phyloP scores from a whole-genome alignment of 2,113 vertebrate genomes.

The Paralichthys olivaceus region DNA sequence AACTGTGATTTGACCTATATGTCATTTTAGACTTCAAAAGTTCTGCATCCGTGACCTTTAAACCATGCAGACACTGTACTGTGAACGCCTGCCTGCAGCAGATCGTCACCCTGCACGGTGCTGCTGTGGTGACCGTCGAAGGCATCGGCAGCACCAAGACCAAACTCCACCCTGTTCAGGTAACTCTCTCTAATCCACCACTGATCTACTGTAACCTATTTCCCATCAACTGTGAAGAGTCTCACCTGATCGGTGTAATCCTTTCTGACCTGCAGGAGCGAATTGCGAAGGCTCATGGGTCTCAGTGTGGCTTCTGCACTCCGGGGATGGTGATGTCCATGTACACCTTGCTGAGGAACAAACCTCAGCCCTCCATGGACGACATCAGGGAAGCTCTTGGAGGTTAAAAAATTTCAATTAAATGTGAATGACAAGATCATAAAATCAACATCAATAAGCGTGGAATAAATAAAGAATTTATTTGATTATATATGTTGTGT shows the following conservation, averaged over 20 bases:
- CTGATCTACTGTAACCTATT: not conserved
- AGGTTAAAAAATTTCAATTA: not conserved
- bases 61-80: not conserved
- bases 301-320: slow-evolving; percentile 92
- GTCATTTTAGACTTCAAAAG: no score
- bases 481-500: no score
- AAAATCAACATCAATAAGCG: no score
- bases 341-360: slow-evolving; percentile 87
- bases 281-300: slow-evolving; percentile 88
- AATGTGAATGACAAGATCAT: no score
- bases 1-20: no score
- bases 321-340: slow-evolving; percentile 92
- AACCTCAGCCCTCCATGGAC: slow-evolving; percentile 80
- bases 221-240: not conserved
- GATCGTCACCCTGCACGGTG: slow-evolving; percentile 1
- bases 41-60: not conserved
- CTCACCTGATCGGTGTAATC: not conserved
- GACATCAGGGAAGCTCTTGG: slow-evolving; percentile 76
- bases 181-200: not conserved
- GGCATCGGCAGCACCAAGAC: slow-evolving; percentile 13
- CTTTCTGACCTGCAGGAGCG: slow-evolving; percentile 47
- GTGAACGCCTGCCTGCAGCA: slow-evolving; percentile 8
- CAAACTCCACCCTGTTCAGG: slow-evolving; percentile 10
- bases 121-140: not conserved
- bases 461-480: no score